Evolutionary conservation across 2,888 invertebrate genomes (phyloP).

Genomic region (Orchesella flavescens): DNA sequence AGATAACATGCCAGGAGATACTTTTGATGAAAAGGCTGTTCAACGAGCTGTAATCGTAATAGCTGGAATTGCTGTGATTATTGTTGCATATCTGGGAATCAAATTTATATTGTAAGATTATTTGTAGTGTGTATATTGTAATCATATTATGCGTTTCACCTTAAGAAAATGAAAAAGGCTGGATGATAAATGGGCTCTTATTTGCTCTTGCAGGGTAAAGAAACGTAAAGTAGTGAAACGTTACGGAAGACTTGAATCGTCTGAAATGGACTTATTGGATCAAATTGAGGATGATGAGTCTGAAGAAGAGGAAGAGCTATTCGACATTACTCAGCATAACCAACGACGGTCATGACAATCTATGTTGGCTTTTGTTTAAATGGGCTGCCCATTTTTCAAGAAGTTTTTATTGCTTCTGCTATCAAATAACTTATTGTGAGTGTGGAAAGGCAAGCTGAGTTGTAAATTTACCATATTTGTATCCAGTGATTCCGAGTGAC

Average conservation of each 20-base stretch:
- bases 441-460: not conserved
- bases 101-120: slow-evolving; percentile 59
- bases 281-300: slow-evolving; percentile 62
- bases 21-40: slow-evolving; percentile 65
- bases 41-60: slow-evolving; percentile 61
- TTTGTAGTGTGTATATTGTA: too few relatives aligned
- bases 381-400: not conserved
- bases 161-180: too few relatives aligned
- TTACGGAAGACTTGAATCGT: slow-evolving; percentile 61
- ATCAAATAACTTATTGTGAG: not conserved
- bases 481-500: slow-evolving; percentile 32
- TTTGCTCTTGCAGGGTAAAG: slow-evolving; percentile 30
- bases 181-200: not conserved
- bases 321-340: slow-evolving; percentile 55
- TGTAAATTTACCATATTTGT: not conserved
- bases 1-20: slow-evolving; percentile 8
- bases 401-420: not conserved
- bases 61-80: slow-evolving; percentile 61
- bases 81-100: slow-evolving; percentile 57
- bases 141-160: not conserved
- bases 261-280: slow-evolving; percentile 66
- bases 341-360: slow-evolving; percentile 47
- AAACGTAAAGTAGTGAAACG: slow-evolving; percentile 50
- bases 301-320: slow-evolving; percentile 64
- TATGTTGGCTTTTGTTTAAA: slow-evolving; percentile 24